A percentile compares a stretch with the other conserved stretches of the same genome.
phyloP scores from a whole-genome alignment of 2,888 invertebrate genomes.

The Andrena fulva region DNA sequence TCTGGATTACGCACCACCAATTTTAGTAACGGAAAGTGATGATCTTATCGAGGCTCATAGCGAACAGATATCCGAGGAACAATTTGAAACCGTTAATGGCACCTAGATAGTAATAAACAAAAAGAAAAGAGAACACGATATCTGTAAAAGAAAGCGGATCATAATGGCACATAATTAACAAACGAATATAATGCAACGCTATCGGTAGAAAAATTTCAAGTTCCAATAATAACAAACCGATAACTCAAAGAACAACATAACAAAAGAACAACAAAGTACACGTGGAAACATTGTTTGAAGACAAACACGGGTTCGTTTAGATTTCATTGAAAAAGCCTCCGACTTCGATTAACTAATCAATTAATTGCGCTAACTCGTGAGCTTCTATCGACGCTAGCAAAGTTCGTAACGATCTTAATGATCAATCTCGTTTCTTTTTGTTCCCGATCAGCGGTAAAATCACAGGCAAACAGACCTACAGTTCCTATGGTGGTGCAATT shows the following conservation, averaged over 20 bases:
- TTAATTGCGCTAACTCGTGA: neutral
- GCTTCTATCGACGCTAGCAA: neutral
- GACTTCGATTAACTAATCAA: neutral
- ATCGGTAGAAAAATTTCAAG: neutral
- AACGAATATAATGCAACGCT: neutral
- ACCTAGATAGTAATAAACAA: constrained; percentile 19
- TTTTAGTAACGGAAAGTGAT: constrained; percentile 56
- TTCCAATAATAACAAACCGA: too few species aligned
- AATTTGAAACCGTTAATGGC: constrained; percentile 42
- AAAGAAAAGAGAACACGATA: neutral
- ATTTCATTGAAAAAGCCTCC: neutral
- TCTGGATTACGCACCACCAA: constrained; percentile 70
- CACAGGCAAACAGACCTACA: neutral
- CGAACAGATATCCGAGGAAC: constrained; percentile 41
- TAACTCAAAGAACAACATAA: neutral
- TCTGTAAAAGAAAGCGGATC: constrained; percentile 1
- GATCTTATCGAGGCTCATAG: constrained; percentile 40
- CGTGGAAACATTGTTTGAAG: neutral
- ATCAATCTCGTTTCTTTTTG: neutral
- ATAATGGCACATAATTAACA: constrained; percentile 35
- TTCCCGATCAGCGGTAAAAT: neutral
- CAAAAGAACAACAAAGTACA: neutral
- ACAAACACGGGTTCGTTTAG: neutral
- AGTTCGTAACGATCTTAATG: too few species aligned
- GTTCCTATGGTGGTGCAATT: constrained; percentile 11